These are phyloP conservation scores for Monoplex corrugatus DNA, from an alignment of 2,888 invertebrate genomes.

Conservation along the genomic window DNA sequence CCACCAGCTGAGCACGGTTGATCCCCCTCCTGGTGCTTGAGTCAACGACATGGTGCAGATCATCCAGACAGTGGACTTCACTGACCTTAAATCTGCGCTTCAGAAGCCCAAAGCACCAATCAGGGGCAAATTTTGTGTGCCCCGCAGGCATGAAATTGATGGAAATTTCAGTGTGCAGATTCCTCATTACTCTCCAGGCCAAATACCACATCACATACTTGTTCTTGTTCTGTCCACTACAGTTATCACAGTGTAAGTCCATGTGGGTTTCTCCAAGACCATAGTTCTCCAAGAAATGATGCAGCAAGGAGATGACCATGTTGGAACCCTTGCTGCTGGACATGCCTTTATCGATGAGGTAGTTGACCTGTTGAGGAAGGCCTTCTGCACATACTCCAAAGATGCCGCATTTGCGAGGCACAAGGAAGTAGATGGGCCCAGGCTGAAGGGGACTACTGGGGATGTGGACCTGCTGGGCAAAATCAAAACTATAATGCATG, in stretches of 20 bases:
- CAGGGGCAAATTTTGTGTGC: too few species aligned
- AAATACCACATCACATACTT: constrained; percentile 50
- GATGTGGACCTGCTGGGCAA: constrained; percentile 61
- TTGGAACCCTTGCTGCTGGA: constrained; percentile 50
- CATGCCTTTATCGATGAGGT: constrained; percentile 61
- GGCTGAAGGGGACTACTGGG: constrained; percentile 63
- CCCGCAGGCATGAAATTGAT: constrained; percentile 50
- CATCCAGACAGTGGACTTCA: constrained; percentile 48
- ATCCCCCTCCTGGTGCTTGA: too few species aligned
- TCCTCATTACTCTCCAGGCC: constrained; percentile 46
- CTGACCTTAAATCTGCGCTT: constrained; percentile 49
- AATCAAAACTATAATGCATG: constrained; percentile 61
- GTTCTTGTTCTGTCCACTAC: constrained; percentile 49
- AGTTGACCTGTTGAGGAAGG: constrained; percentile 51
- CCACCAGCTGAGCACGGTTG: constrained; percentile 53
- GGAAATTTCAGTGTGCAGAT: constrained; percentile 41
- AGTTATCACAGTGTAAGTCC: constrained; percentile 35
- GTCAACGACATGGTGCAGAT: constrained; percentile 45
- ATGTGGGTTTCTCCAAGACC: constrained; percentile 37
- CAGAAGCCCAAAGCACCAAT: constrained; percentile 56
- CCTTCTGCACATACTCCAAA: constrained; percentile 63
- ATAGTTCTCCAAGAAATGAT: constrained; percentile 50
- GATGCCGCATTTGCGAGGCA: constrained; percentile 63
- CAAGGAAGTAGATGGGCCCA: constrained; percentile 63
- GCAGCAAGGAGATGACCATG: constrained; percentile 40